phyloP scores from a whole-genome alignment of 2,113 vertebrate species.

The Trematocara variabile region DNA sequence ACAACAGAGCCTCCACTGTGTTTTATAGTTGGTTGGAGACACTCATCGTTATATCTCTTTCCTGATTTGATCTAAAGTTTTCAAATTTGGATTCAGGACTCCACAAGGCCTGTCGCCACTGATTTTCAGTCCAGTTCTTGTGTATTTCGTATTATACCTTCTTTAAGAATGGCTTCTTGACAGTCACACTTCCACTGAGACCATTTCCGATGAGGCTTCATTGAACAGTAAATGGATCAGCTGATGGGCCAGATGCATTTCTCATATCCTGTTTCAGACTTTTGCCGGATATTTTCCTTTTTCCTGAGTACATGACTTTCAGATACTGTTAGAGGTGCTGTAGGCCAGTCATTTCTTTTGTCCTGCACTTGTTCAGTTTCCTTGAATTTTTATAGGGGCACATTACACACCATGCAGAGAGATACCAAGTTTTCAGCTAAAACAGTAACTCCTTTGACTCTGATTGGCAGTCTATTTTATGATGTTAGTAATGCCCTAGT shows the following conservation, averaged over 20 bases:
- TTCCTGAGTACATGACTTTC: background rate
- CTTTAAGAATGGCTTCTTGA: background rate
- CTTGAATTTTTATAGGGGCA: background rate
- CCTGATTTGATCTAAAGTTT: background rate
- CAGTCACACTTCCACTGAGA: background rate
- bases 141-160: background rate
- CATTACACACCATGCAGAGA: background rate
- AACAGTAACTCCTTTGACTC: background rate
- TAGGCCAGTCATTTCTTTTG: background rate
- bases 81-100: background rate
- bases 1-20: background rate
- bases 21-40: background rate
- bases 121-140: background rate
- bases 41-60: background rate
- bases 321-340: background rate
- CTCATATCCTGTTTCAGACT: background rate
- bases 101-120: background rate
- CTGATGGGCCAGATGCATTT: background rate
- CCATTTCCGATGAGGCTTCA: background rate
- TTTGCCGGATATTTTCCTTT: background rate
- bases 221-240: background rate
- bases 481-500: background rate
- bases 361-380: background rate
- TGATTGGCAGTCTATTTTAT: background rate
- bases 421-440: background rate